phyloP scores from a whole-genome alignment of 2,888 invertebrate genomes.

The Synanthedon tipuliformis region DNA sequence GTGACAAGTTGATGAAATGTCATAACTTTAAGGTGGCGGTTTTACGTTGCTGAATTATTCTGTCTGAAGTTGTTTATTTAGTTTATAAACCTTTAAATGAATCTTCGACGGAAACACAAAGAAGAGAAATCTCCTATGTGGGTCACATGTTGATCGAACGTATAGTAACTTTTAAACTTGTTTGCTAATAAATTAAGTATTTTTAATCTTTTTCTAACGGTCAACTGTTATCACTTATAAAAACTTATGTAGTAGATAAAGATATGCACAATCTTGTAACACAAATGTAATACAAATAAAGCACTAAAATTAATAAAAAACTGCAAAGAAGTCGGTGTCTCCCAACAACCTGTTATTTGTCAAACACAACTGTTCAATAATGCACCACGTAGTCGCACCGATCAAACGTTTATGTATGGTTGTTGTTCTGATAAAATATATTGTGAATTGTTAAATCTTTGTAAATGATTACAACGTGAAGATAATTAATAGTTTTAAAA shows the following conservation, averaged over 20 bases:
- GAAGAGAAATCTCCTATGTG: conserved; percentile 68
- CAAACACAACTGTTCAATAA: conserved; percentile 49
- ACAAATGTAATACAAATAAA: conserved; percentile 27
- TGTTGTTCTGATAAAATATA: conserved; percentile 2
- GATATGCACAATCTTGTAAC: conserved; percentile 13
- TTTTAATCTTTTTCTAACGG: neutral
- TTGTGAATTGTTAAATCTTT: no score
- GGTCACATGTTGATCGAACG: conserved; percentile 67
- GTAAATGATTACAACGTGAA: no score
- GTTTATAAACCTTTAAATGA: neutral
- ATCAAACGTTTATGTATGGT: conserved; percentile 19
- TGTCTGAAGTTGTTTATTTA: neutral
- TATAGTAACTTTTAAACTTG: conserved; percentile 10
- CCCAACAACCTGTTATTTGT: conserved; percentile 68
- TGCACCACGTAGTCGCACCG: conserved; percentile 49
- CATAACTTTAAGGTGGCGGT: conserved; percentile 21
- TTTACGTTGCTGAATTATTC: conserved; percentile 6
- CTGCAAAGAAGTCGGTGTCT: conserved; percentile 61
- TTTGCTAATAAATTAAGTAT: neutral
- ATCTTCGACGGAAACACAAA: conserved; percentile 37
- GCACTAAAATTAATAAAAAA: conserved; percentile 37
- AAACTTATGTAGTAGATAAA: neutral
- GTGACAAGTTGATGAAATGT: conserved; percentile 43
- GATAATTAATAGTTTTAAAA: conserved; percentile 10
- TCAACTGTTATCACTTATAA: no score